Conservation (phyloP, 2,113 vertebrate genomes). For the Ramphastos sulfuratus region DNA sequence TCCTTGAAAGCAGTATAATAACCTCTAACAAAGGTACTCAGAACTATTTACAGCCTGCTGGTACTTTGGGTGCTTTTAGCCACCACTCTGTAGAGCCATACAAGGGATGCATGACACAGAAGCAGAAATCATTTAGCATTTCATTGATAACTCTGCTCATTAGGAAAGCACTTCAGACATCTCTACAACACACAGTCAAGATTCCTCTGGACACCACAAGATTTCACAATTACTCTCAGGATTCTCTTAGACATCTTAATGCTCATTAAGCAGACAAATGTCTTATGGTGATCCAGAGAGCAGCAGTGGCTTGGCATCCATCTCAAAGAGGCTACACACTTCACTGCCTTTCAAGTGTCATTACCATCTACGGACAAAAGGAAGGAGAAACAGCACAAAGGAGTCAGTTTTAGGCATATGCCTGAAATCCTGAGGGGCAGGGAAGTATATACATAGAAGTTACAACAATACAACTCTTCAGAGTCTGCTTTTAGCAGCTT, state of each 20-base stretch:
- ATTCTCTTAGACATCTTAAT: background rate
- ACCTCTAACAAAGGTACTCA: background rate
- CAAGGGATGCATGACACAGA: background rate
- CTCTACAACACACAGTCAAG: background rate
- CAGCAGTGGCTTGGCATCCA: background rate
- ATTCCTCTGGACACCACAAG: background rate
- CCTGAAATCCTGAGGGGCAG: background rate
- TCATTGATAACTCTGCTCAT: background rate
- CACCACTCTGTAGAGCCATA: background rate
- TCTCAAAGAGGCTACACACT: background rate
- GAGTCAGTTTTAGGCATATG: background rate
- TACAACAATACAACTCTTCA: background rate
- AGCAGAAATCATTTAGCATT: background rate
- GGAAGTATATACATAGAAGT: slow-evolving; percentile 7
- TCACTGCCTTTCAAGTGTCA: background rate
- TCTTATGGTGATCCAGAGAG: background rate
- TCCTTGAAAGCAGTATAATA: background rate
- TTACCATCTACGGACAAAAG: background rate
- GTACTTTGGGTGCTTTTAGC: background rate
- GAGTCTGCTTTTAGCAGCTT: background rate
- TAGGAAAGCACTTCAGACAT: background rate
- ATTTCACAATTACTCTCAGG: background rate
- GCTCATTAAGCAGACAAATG: background rate
- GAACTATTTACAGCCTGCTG: background rate
- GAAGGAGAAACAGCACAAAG: background rate